Conservation (phyloP, 1,140 invertebrate genomes). For the Dendroctonus ponderosae region DNA sequence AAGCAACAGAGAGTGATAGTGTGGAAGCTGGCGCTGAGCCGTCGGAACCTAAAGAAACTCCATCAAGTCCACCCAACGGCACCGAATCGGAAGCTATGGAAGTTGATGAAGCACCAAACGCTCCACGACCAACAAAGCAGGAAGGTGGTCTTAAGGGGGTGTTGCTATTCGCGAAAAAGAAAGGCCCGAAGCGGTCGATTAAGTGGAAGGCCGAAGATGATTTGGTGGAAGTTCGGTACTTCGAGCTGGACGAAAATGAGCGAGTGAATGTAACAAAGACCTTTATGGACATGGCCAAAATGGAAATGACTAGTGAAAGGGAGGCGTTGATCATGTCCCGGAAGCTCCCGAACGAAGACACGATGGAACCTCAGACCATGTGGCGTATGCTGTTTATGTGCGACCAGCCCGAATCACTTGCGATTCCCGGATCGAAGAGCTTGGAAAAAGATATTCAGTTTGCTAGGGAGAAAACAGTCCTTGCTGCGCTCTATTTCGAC, state of each 20-base stretch:
- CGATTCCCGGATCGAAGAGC: conserved; percentile 75
- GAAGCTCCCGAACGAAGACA: conserved; percentile 72
- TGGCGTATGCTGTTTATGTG: conserved; percentile 70
- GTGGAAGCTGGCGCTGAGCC: conserved; percentile 50
- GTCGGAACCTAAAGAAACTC: conserved; percentile 32
- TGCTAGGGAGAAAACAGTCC: conserved; percentile 76
- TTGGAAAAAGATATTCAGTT: conserved; percentile 83
- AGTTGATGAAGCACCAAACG: conserved; percentile 9
- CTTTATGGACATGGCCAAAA: conserved; percentile 88
- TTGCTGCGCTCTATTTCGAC: conserved; percentile 84
- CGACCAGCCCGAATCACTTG: conserved; percentile 63
- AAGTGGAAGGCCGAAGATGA: conserved; percentile 79
- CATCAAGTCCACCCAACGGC: conserved; percentile 30
- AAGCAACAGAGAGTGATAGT: conserved; percentile 54
- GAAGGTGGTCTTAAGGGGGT: conserved; percentile 43
- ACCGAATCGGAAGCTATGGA: conserved; percentile 33
- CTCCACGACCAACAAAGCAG: conserved; percentile 1
- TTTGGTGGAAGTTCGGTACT: conserved; percentile 79
- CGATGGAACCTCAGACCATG: conserved; percentile 72
- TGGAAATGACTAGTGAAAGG: conserved; percentile 82
- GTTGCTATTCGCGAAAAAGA: conserved; percentile 53
- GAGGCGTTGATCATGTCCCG: conserved; percentile 72
- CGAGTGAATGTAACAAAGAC: conserved; percentile 91
- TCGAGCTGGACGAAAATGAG: conserved; percentile 92
- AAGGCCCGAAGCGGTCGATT: conserved; percentile 77